phyloP scores from a whole-genome alignment of 2,113 vertebrate genomes.

The Ailuropoda melanoleuca region DNA sequence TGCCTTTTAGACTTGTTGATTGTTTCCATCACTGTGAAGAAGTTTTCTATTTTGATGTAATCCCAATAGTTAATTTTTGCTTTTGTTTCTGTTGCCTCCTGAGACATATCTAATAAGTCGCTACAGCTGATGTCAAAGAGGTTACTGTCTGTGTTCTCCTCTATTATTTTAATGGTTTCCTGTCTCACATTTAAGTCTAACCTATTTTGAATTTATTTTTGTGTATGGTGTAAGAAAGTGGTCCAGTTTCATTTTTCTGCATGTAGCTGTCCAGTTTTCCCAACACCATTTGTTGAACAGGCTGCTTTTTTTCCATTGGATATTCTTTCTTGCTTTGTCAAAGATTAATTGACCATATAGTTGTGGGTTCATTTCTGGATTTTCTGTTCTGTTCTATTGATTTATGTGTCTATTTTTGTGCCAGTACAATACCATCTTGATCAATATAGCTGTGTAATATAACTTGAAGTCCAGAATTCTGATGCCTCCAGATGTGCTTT shows the following conservation, averaged over 20 bases:
- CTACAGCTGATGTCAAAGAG: not conserved
- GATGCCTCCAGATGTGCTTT: not conserved
- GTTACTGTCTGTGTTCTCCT: not conserved
- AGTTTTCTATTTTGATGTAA: not conserved
- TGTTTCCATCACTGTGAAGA: not conserved
- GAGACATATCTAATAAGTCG: not conserved
- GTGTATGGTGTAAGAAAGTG: not conserved
- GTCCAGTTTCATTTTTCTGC: not conserved
- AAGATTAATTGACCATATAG: not conserved
- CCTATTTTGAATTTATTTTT: not conserved
- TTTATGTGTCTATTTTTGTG: not conserved
- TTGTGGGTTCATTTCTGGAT: not conserved
- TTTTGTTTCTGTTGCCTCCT: not conserved
- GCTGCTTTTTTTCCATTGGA: not conserved
- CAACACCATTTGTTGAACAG: not conserved
- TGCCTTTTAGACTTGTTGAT: not conserved
- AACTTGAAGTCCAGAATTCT: not conserved
- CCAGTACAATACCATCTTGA: not conserved
- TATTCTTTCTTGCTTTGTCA: not conserved
- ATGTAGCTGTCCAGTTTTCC: not conserved
- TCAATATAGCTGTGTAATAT: not conserved
- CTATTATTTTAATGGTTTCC: not conserved
- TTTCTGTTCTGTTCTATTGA: not conserved
- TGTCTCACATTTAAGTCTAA: not conserved
- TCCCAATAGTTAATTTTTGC: not conserved